phyloP scores from a whole-genome alignment of 2,888 invertebrate species.

The Odontomyia ornata region DNA sequence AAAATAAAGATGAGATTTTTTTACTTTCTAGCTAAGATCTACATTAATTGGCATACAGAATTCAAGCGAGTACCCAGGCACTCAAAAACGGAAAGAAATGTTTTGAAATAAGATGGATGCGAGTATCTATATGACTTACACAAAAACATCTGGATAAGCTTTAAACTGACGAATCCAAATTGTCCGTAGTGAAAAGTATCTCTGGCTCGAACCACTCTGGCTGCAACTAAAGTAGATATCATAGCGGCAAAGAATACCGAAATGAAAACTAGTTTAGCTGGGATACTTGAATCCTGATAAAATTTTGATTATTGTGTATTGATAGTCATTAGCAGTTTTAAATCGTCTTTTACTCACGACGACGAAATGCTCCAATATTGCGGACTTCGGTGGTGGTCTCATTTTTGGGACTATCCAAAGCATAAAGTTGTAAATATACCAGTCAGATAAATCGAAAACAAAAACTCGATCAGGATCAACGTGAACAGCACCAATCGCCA shows the following conservation, averaged over 20 bases:
- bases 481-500: constrained; percentile 47
- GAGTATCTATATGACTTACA: too few relatives aligned
- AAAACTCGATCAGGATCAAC: constrained; percentile 30
- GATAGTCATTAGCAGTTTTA: too few relatives aligned
- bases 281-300: neutral
- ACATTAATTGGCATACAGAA: too few relatives aligned
- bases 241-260: constrained; percentile 19
- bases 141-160: constrained; percentile 33
- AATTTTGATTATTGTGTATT: too few relatives aligned
- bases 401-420: constrained; percentile 42
- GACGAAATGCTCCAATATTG: constrained; percentile 34
- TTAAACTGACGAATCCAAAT: constrained; percentile 13
- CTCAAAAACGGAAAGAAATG: too few relatives aligned
- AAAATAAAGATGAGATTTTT: too few relatives aligned
- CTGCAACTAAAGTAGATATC: neutral
- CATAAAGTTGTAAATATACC: constrained; percentile 46
- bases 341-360: constrained; percentile 13
- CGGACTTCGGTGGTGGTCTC: constrained; percentile 14
- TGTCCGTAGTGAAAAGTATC: constrained; percentile 24
- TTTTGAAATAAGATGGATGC: too few relatives aligned
- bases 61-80: too few relatives aligned
- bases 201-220: neutral
- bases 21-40: too few relatives aligned
- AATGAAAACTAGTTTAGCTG: constrained; percentile 38
- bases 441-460: constrained; percentile 43